A percentile compares a stretch with the other conserved stretches of the same genome.
These are phyloP conservation scores for Syngnathoides biaculeatus DNA, from an alignment of 2,113 vertebrate species.

Conservation along the genomic window DNA sequence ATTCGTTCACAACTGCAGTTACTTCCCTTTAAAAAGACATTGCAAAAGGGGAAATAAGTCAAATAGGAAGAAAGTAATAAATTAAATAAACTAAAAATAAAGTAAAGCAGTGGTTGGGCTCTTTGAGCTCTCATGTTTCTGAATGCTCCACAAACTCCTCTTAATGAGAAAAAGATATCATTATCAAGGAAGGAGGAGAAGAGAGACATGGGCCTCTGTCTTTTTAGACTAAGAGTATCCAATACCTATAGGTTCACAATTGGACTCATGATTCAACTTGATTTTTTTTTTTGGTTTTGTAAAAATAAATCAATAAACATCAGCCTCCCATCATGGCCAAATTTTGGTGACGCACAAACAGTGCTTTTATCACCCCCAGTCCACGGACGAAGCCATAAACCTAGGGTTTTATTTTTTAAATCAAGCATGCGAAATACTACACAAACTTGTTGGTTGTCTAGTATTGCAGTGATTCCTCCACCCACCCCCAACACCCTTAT, in stretches of 20 bases:
- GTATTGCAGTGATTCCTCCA: slow-evolving; percentile 12
- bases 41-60: not conserved
- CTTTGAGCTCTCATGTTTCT: slow-evolving; percentile 71
- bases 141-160: slow-evolving; percentile 59
- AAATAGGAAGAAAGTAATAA: not conserved
- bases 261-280: not conserved
- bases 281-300: not conserved
- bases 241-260: slow-evolving; percentile 12
- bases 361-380: not conserved
- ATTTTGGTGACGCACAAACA: not conserved
- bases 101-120: slow-evolving; percentile 26
- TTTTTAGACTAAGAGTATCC: slow-evolving; percentile 5
- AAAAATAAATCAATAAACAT: not conserved
- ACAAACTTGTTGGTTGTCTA: slow-evolving; percentile 51
- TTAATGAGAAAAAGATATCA: slow-evolving; percentile 78
- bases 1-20: not conserved
- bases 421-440: slow-evolving; percentile 61
- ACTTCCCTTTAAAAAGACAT: not conserved
- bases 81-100: not conserved
- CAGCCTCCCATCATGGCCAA: not conserved
- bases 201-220: slow-evolving; percentile 27
- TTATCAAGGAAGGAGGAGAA: slow-evolving; percentile 30
- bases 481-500: slow-evolving; percentile 1
- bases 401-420: slow-evolving; percentile 41
- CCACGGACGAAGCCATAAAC: not conserved